These are phyloP conservation scores for Trachelus stipa DNA, from an alignment of 2,888 invertebrate genomes.

Conservation along the genomic window DNA sequence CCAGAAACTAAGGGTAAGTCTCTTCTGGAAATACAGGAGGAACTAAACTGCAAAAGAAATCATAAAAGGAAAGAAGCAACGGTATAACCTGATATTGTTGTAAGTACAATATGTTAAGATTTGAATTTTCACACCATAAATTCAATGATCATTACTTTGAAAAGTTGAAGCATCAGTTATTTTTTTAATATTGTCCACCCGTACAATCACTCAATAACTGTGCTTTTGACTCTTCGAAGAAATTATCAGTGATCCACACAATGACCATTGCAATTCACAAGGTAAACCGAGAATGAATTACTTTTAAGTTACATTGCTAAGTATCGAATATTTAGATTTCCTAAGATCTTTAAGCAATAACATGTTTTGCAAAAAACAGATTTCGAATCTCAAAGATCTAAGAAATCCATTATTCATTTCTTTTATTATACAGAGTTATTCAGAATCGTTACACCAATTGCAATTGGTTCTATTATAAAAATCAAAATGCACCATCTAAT, in stretches of 20 bases:
- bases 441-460: background rate
- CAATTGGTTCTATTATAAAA: background rate
- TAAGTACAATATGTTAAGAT: conserved; percentile 32
- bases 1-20: conserved; percentile 81
- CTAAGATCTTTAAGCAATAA: background rate
- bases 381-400: background rate
- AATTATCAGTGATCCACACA: background rate
- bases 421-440: background rate
- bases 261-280: background rate
- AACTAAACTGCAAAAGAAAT: conserved; percentile 67
- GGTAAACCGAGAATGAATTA: background rate
- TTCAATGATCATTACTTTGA: background rate
- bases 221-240: background rate
- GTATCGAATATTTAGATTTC: background rate
- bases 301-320: background rate
- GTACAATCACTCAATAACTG: background rate
- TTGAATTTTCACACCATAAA: background rate
- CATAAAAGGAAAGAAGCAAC: conserved; percentile 21
- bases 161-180: background rate
- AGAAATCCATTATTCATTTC: background rate
- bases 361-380: background rate
- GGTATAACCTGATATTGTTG: background rate
- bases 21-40: conserved; percentile 76
- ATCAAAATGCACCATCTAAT: background rate
- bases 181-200: too few species aligned